Base-by-base conservation (phyloP, 2,888 invertebrate species). In the Callosobruchus maculatus region DNA sequence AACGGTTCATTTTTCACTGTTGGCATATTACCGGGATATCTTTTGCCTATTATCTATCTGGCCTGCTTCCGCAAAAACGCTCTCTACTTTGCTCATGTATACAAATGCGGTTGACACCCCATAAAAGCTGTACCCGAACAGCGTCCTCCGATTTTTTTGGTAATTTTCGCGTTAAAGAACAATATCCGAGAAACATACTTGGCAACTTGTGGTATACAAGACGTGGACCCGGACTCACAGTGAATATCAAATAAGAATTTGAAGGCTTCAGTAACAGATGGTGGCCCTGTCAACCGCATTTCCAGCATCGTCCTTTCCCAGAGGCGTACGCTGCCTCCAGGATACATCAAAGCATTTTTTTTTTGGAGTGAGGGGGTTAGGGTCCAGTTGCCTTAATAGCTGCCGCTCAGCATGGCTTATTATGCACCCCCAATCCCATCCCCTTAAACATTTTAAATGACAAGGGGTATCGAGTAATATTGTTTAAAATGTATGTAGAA, bases 201-300 rank as follows among this genome's bases (percentile, higher is more conserved):
- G 82, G 82, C 79, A 83, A 82, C 83, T 82, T 83, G 77, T 78
- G 81, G 81, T 83, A 81, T 82, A 84, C 83, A 83, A 81, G 80
- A 82, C 82, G 81, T 80, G 79, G 82, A 80, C 79, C 79, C 76
- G 75, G 80, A 84, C 84, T 84, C 83, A 84, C 80, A 82, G 84
- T 84, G 86, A 85, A 85, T 85, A 85, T 84, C 83, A 85, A 85
- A 85, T 86, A 84, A 85, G 84, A 84, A 85, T 83, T 83, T 84
- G 83, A 83, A 84, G 83, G 83, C 83, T 85, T 85, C 84, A 83
- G 83, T 80, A 82, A 81, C 84, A 85, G 83, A 83, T 84, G 85
- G 82, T 81, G 83, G 83, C 81, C 83, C 84, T 85, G 85, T 84
- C 85, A 85, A 83, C 83, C 83, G 81, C 84, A 85, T 85, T 84